phyloP scores from a whole-genome alignment of 2,888 invertebrate species.

The Smittia aterrima region DNA sequence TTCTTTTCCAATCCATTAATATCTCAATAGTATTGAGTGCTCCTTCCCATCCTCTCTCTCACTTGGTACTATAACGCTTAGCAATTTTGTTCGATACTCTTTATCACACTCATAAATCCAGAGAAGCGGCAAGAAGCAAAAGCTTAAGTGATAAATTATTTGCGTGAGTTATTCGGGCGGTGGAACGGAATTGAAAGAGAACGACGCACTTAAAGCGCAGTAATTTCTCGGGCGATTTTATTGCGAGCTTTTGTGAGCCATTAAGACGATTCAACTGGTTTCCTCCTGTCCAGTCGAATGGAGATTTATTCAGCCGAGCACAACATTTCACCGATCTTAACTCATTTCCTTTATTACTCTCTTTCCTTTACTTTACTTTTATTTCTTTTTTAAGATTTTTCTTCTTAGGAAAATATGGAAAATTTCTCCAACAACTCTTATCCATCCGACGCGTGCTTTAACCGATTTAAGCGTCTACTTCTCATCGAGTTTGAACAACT shows the following conservation, averaged over 20 bases:
- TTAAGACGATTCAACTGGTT: not conserved
- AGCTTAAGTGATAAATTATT: not conserved
- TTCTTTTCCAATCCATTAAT: not conserved
- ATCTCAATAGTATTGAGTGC: not conserved
- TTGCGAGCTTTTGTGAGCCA: not conserved
- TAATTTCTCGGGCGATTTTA: not conserved
- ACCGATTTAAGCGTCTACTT: slow-evolving; percentile 21
- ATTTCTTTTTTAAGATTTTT: not conserved
- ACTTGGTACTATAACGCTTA: not conserved
- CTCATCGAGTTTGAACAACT: slow-evolving; percentile 36
- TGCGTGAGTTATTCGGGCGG: slow-evolving; percentile 13
- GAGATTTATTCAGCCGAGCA: not conserved
- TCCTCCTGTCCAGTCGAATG: not conserved
- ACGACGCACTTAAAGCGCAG: not conserved
- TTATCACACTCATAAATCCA: not conserved
- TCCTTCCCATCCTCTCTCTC: not conserved
- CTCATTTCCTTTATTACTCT: not conserved
- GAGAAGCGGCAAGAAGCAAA: not conserved
- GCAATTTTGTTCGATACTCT: not conserved
- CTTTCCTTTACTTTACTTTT: no score
- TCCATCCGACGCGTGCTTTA: not conserved
- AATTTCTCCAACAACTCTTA: slow-evolving; percentile 15
- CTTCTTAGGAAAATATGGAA: not conserved
- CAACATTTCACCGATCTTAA: not conserved
- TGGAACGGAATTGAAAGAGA: not conserved